Base-by-base conservation (phyloP, 1,140 invertebrate species). In the Steinernema khuongi region DNA sequence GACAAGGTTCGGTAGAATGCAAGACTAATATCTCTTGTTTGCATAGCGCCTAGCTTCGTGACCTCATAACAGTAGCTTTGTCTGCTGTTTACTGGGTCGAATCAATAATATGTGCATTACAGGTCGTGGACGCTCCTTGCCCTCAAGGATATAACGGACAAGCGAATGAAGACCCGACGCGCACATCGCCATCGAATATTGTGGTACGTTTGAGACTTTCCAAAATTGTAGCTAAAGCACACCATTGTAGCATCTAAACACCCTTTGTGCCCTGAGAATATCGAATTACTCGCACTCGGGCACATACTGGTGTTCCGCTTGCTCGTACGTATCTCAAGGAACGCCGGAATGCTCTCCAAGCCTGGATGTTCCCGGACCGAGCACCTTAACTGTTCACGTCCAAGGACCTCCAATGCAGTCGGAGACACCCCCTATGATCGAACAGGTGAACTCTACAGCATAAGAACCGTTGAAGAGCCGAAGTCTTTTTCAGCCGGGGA, bases 251-350 rank as follows among this genome's bases (percentile, higher is more conserved):
- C 41, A 69, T 17, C 75, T 78, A 17, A 78, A 72, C 18, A 79
- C 81, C 0, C 69, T 71, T 30, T 83, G 83, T 73, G 70, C 82
- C 7, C 74, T 84, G 29, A 76, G 77, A 29, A 73, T 84, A 11
- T 73, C 79, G 33, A 84, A 85, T 70, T 85, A 84, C 68, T 85
- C 82, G 11, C 83, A 72, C 33, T 83, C 81, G 32, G 83, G 83
- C 18, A 81, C 79, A 67, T 84, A 84, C 68, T 85, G 83, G 83
- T 84, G 83, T 71, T 84, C 83, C 18, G 83, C 83, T 17, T 84
- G 83, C 72, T 84, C 83, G 2, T 81, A 82, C 60, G 83, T 84
- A 14, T 83, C 81, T 2, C 80, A 81, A 32, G 83, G 83, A 50
- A 69, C 68, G 28, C 83, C 83, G 0, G 83, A 84, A 79, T 84